A percentile compares a stretch with the other conserved stretches of the same genome.
Evolutionary conservation across 2,888 invertebrate species (phyloP).

Genomic region (Thera britannica): DNA sequence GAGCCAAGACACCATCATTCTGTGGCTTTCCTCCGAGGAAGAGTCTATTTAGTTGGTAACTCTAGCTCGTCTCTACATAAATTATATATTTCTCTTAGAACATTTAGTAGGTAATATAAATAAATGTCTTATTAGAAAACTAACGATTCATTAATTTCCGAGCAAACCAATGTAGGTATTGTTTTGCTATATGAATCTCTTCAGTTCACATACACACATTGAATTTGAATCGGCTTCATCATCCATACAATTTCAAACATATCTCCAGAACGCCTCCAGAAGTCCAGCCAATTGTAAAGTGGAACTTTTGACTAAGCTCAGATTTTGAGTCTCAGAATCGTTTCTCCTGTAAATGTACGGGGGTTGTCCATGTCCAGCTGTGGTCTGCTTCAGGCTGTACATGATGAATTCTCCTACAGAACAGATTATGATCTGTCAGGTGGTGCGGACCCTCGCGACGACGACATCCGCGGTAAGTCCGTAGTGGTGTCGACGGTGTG

Average conservation of each 20-base stretch:
- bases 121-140: neutral
- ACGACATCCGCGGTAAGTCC: conserved; percentile 82
- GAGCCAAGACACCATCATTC: conserved; percentile 89
- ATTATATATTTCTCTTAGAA: neutral
- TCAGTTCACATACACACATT: no score
- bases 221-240: no score
- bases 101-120: neutral
- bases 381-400: no score
- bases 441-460: conserved; percentile 87
- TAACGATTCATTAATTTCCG: neutral
- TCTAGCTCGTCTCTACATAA: neutral
- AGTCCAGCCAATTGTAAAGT: no score
- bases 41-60: conserved; percentile 88
- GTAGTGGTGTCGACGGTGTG: conserved; percentile 87
- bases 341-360: no score
- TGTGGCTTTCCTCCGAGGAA: conserved; percentile 86
- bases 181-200: neutral
- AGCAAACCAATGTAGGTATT: neutral
- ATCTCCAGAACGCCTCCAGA: no score
- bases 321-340: no score
- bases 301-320: no score
- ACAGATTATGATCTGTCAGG: conserved; percentile 62
- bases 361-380: no score
- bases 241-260: no score
- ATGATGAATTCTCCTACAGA: no score